phyloP scores from a whole-genome alignment of 2,113 vertebrate species.

The Athene cunicularia region DNA sequence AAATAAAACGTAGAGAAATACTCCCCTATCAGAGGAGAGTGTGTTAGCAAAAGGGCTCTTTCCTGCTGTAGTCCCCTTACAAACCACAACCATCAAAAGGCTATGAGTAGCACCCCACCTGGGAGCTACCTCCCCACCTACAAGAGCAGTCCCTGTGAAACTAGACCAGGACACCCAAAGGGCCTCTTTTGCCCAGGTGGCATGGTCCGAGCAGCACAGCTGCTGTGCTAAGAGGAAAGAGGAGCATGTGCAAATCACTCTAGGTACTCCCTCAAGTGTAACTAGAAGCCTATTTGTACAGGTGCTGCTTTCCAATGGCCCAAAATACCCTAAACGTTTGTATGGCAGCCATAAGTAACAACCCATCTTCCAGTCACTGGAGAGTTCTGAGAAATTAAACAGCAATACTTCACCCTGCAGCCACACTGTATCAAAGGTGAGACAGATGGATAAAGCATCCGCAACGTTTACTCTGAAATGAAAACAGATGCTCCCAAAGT shows the following conservation, averaged over 20 bases:
- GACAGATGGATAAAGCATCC: neutral
- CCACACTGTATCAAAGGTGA: fast-evolving
- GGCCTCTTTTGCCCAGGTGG: neutral
- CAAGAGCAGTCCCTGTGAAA: neutral
- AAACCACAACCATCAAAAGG: neutral
- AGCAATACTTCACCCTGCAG: neutral
- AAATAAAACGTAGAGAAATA: neutral
- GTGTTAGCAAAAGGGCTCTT: neutral
- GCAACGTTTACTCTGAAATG: neutral
- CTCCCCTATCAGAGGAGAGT: neutral
- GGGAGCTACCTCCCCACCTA: neutral
- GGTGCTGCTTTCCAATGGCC: neutral
- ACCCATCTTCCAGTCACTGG: neutral
- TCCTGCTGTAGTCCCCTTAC: neutral
- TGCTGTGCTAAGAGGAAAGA: neutral
- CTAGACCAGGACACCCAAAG: neutral
- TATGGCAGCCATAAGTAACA: neutral
- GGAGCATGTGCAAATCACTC: neutral
- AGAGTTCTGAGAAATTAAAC: neutral
- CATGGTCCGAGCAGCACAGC: neutral
- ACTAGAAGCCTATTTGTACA: neutral
- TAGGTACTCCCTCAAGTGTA: too few species aligned
- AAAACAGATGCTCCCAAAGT: neutral
- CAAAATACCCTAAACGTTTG: neutral
- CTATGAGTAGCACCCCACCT: neutral